Evolutionary conservation across 2,113 vertebrate species (phyloP).

Genomic region (Etheostoma spectabile): DNA sequence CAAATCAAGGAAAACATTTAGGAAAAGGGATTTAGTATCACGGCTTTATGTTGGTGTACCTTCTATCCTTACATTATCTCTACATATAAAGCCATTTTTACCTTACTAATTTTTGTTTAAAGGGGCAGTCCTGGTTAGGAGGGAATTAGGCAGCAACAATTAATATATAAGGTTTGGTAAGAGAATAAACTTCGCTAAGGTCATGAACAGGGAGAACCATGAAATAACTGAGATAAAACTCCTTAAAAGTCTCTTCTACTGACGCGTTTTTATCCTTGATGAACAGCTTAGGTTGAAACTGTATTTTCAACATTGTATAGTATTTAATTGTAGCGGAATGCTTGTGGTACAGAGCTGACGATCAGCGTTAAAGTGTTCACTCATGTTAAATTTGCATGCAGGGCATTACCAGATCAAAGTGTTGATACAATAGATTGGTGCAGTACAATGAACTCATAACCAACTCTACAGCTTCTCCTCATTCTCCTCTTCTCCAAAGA

Average conservation of each 20-base stretch:
- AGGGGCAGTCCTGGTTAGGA: background rate
- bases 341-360: background rate
- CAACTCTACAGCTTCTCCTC: constrained; percentile 26
- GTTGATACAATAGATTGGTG: no score
- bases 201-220: background rate
- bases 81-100: background rate
- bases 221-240: background rate
- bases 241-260: background rate
- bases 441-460: constrained; percentile 47
- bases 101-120: background rate
- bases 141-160: background rate
- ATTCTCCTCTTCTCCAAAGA: constrained; percentile 37
- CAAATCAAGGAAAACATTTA: background rate
- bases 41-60: background rate
- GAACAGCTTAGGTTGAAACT: background rate
- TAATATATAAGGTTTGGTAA: background rate
- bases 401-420: constrained; percentile 16
- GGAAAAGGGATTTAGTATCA: background rate
- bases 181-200: background rate
- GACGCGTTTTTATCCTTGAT: background rate
- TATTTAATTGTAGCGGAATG: constrained; percentile 5
- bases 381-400: background rate
- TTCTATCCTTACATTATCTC: background rate
- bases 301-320: background rate
- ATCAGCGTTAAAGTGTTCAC: constrained; percentile 26